phyloP scores from a whole-genome alignment of 2,797 vertebrate genomes.

The Podarcis siculus region DNA sequence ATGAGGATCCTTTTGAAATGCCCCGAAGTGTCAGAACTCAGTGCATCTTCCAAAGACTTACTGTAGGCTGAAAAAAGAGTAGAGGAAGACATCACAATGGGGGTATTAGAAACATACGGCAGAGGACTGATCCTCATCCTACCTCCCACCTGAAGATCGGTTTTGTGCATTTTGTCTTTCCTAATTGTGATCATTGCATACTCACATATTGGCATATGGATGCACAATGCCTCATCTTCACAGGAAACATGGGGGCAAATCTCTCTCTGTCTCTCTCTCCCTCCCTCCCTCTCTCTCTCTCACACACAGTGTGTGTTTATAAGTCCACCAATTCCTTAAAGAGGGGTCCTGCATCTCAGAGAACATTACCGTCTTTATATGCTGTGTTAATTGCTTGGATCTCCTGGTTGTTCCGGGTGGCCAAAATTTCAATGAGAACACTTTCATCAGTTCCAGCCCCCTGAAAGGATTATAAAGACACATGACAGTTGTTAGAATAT shows the following conservation, averaged over 20 bases:
- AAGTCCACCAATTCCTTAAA: background rate
- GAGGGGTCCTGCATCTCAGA: background rate
- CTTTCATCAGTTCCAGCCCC: constrained; percentile 95
- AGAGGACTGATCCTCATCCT: background rate
- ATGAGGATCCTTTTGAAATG: constrained; percentile 92
- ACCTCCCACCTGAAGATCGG: background rate
- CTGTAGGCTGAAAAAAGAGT: constrained; percentile 83
- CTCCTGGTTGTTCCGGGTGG: constrained; percentile 89
- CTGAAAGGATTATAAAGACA: constrained; percentile 71
- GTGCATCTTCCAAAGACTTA: constrained; percentile 88
- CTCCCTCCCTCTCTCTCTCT: too few relatives aligned
- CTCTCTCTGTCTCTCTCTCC: too few relatives aligned
- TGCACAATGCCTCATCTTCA: background rate
- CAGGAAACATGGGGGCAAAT: background rate
- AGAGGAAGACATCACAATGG: background rate
- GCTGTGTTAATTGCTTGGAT: constrained; percentile 89
- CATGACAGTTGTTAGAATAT: background rate
- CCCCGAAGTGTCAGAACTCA: constrained; percentile 93
- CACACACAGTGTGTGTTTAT: background rate
- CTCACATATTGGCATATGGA: too few relatives aligned
- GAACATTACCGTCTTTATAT: constrained; percentile 82
- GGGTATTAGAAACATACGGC: background rate
- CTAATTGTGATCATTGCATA: background rate
- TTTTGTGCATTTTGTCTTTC: background rate
- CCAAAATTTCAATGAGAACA: constrained; percentile 92